These are phyloP conservation scores for Tiliacea aurago DNA, from an alignment of 2,888 invertebrate genomes.

Conservation along the genomic window DNA sequence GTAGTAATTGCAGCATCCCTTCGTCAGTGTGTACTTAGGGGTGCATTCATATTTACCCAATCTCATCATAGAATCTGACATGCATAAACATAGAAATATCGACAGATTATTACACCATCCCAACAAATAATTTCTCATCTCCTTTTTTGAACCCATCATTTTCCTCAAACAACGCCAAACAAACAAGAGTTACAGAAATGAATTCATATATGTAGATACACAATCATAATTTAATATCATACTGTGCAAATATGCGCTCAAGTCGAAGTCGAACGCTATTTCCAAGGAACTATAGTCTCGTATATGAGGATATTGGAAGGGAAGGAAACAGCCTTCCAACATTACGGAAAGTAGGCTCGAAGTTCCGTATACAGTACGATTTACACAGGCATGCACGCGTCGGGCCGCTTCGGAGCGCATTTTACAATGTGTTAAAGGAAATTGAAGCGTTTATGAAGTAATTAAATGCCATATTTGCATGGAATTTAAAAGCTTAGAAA, in stretches of 20 bases:
- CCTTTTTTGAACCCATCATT: conserved; percentile 12
- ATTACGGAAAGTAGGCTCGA: conserved; percentile 63
- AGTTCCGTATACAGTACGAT: conserved; percentile 39
- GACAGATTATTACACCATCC: conserved; percentile 26
- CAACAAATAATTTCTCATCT: conserved; percentile 25
- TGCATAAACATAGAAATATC: conserved; percentile 4
- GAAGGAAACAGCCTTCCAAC: conserved; percentile 67
- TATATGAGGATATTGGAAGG: conserved; percentile 64
- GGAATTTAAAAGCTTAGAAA: background rate
- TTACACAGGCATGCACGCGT: background rate
- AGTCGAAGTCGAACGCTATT: conserved; percentile 52
- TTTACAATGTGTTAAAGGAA: background rate
- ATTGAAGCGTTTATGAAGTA: background rate
- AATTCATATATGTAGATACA: conserved; percentile 45
- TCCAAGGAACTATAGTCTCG: conserved; percentile 49
- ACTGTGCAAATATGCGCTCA: conserved; percentile 48
- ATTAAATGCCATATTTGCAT: background rate
- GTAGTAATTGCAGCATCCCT: no score
- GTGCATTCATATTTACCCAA: background rate
- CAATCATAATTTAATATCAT: conserved; percentile 53
- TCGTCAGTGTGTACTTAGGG: no score
- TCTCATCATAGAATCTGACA: conserved; percentile 5
- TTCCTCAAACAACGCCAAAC: conserved; percentile 24
- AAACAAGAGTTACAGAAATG: conserved; percentile 45
- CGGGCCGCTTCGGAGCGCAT: background rate